Evolutionary conservation across 2,797 vertebrate genomes (phyloP), one percentile per base, ranked within the genome.

Genomic region (Furcifer pardalis): DNA sequence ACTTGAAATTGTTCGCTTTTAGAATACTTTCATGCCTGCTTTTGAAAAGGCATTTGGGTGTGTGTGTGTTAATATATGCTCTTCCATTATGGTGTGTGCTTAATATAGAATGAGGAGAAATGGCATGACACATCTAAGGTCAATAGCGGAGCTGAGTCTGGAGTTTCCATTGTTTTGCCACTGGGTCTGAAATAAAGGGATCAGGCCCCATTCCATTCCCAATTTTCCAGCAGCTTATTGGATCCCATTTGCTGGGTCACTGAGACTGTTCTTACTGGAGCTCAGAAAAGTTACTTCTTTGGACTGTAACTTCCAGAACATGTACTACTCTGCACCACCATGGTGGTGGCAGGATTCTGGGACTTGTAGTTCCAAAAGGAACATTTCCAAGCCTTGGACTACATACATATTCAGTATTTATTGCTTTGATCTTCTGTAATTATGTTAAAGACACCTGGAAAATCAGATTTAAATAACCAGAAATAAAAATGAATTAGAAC

Each of bases 351-450:
- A 2, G 52, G 52, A 56, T 56, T 56, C 52, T 56, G 52, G 12
- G 52, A 56, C 52, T 56, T 56, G 17, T 56, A 4, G 52, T 56
- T 56, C 52, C 10, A 19, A 56, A 56, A 56, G 17, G 15, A 56
- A 56, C 52, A 13, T 56, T 56, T 56, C 52, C 52, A 56, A 12
- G 17, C 52, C 21, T 19, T 56, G 52, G 52, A 30, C 23, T 4
- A 62, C 23, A 82, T 74, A 13, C 56, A 82, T 74, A 83, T 66
- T 40, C 73, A 76, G 27, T 56, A 66, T 66, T 52, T 52, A 68
- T 83, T 37, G 25, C 62, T 74, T 76, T 66, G 72, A 76, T 83
- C 81, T 76, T 25, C 15, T 27, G 2, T 63, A 52, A 83, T 83
- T 75, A 37, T 63, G 68, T 27, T 40, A 56, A 71, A 40, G 27